Percentiles rank a stretch among this genome's conserved stretches.
These are phyloP conservation scores for Equus quagga DNA, from an alignment of 2,113 vertebrate species.

Conservation along the genomic window DNA sequence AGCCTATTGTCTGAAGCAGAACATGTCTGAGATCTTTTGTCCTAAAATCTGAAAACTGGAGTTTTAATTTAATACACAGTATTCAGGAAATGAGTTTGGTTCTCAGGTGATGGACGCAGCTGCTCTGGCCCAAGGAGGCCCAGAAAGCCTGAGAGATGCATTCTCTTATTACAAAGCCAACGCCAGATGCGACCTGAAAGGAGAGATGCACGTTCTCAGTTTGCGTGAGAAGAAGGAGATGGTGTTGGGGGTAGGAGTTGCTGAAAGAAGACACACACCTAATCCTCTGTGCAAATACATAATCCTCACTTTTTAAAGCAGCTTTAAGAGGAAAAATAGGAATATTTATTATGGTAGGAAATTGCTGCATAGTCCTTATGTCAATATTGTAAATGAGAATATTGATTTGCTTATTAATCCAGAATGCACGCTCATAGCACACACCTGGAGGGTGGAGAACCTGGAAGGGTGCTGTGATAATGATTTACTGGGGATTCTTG, in stretches of 20 bases:
- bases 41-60: background rate
- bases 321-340: background rate
- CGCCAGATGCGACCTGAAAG: background rate
- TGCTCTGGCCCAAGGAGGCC: background rate
- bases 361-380: background rate
- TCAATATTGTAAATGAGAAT: background rate
- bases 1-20: background rate
- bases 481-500: background rate
- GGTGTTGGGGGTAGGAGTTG: background rate
- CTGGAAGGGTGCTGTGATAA: background rate
- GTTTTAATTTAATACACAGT: conserved; percentile 16
- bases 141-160: background rate
- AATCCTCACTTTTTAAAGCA: background rate
- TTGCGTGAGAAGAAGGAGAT: background rate
- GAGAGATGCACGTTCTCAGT: background rate
- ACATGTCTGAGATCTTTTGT: background rate
- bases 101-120: background rate
- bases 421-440: background rate
- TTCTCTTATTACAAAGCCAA: background rate
- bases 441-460: background rate
- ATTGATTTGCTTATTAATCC: conserved; percentile 21
- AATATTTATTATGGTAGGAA: background rate
- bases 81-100: background rate
- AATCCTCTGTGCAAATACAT: background rate
- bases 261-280: background rate